Evolutionary conservation across 2,797 vertebrate genomes (phyloP).

Genomic region (Thunnus albacares): DNA sequence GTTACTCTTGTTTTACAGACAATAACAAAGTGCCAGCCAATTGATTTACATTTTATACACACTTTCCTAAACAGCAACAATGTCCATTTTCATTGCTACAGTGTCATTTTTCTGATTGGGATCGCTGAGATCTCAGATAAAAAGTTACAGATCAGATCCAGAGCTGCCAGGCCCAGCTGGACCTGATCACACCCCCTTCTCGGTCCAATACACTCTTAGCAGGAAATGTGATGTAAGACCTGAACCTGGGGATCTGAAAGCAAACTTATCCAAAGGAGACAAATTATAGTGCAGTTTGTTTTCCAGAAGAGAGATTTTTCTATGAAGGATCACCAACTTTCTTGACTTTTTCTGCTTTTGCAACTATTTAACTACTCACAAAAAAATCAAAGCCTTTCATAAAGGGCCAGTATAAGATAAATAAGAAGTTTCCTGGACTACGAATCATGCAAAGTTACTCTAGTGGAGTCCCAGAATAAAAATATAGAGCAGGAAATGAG

Average conservation of each 20-base stretch:
- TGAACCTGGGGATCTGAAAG: background rate
- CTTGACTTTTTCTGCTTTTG: background rate
- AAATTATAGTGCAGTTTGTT: slow-evolving; percentile 11
- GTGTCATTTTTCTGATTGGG: background rate
- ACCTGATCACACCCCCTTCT: slow-evolving; percentile 6
- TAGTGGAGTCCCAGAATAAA: no score
- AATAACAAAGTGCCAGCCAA: slow-evolving; percentile 16
- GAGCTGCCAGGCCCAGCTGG: slow-evolving; percentile 21
- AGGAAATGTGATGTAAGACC: slow-evolving; percentile 6
- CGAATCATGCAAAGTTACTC: no score
- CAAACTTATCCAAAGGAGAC: background rate
- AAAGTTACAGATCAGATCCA: slow-evolving; percentile 14
- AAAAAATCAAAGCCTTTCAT: background rate
- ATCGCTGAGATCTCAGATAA: background rate
- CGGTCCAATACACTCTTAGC: background rate
- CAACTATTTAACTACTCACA: background rate
- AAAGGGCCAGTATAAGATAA: no score
- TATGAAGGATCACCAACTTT: background rate
- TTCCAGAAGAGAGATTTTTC: background rate
- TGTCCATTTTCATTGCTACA: background rate
- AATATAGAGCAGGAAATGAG: no score
- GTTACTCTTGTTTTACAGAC: slow-evolving; percentile 32
- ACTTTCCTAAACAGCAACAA: background rate
- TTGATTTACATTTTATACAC: slow-evolving; percentile 39
- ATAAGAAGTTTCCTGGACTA: no score